phyloP scores from a whole-genome alignment of 2,888 invertebrate species.

The Clistopyga incitator region DNA sequence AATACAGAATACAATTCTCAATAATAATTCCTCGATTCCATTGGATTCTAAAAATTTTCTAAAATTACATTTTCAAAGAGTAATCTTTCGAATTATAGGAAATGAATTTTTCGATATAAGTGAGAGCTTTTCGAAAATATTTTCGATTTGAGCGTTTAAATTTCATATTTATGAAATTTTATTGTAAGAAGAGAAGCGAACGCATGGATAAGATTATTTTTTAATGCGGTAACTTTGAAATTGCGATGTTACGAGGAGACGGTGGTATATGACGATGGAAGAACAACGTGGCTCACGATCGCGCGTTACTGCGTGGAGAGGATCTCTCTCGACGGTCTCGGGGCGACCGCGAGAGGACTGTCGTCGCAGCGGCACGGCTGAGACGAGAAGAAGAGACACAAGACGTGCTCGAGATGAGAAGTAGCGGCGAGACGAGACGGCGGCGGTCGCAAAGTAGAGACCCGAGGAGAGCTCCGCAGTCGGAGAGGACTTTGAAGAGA shows the following conservation, averaged over 20 bases:
- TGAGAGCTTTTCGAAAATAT: too few species aligned
- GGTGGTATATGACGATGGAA: slow-evolving; percentile 32
- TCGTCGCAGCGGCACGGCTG: slow-evolving; percentile 32
- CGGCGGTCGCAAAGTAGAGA: slow-evolving; percentile 57
- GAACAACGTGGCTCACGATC: slow-evolving; percentile 34
- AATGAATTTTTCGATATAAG: too few species aligned
- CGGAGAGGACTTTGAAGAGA: slow-evolving; percentile 42
- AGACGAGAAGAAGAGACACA: slow-evolving; percentile 25
- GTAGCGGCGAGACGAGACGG: slow-evolving; percentile 50
- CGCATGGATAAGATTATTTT: neutral
- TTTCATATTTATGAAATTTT: neutral
- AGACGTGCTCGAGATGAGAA: slow-evolving; percentile 51
- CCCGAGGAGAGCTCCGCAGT: slow-evolving; percentile 7
- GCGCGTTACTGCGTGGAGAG: neutral
- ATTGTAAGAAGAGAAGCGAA: neutral
- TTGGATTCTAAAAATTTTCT: too few species aligned
- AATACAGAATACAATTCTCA: too few species aligned
- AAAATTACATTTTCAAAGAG: too few species aligned
- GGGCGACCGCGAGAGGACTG: slow-evolving; percentile 15
- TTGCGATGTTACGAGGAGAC: neutral
- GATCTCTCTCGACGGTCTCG: neutral
- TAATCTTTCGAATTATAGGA: too few species aligned
- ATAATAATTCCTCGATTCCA: too few species aligned
- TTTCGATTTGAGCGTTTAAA: neutral
- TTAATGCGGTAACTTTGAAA: neutral